A percentile compares a stretch with the other conserved stretches of the same genome.
Evolutionary conservation across 2,888 invertebrate species (phyloP).

Genomic region (Parnassius apollo): DNA sequence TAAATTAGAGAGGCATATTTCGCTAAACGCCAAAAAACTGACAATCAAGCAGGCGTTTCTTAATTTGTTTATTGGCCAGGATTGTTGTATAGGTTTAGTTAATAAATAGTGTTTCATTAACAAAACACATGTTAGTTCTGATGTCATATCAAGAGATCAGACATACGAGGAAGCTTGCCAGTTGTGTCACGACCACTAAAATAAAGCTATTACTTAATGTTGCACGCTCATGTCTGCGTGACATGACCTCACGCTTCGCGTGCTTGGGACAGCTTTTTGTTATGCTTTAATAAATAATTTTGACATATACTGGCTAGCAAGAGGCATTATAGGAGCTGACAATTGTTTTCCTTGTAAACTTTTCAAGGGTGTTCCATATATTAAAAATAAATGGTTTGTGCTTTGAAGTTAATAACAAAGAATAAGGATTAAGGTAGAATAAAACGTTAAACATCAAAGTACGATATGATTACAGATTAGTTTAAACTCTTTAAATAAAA

Average conservation of each 20-base stretch:
- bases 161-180: slow-evolving; percentile 50
- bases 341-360: slow-evolving; percentile 19
- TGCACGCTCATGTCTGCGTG: slow-evolving; percentile 40
- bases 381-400: too few species aligned
- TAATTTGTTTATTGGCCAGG: too few species aligned
- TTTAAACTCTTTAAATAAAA: too few species aligned
- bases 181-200: slow-evolving; percentile 46
- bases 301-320: slow-evolving; percentile 19
- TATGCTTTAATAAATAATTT: slow-evolving; percentile 27
- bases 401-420: too few species aligned
- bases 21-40: not conserved
- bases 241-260: slow-evolving; percentile 44
- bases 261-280: slow-evolving; percentile 28
- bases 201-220: slow-evolving; percentile 50
- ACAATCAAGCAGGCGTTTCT: not conserved
- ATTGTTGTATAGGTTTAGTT: too few species aligned
- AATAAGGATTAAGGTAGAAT: too few species aligned
- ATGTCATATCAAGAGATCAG: slow-evolving; percentile 44
- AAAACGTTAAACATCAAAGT: too few species aligned
- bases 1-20: slow-evolving; percentile 3
- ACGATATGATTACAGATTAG: too few species aligned
- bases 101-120: slow-evolving; percentile 37
- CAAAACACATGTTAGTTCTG: slow-evolving; percentile 38
- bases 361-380: slow-evolving; percentile 9
- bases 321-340: slow-evolving; percentile 5